Conservation (phyloP, 2,888 invertebrate genomes). For the Rosalia funebris region DNA sequence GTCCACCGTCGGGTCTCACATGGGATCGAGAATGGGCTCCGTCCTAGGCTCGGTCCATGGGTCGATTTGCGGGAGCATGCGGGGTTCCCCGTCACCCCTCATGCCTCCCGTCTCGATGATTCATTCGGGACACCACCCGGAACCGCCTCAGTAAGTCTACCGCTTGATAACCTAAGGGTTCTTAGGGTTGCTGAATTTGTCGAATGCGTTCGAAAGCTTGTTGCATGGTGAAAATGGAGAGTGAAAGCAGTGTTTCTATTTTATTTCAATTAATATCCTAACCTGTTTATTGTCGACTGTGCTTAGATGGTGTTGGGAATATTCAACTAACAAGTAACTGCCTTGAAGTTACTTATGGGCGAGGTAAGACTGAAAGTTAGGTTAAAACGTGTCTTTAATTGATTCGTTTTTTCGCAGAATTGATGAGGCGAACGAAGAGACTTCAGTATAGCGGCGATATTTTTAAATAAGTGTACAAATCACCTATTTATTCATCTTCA, state of each 20-base stretch:
- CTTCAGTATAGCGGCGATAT: slow-evolving; percentile 54
- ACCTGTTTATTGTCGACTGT: slow-evolving; percentile 31
- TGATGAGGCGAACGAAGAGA: slow-evolving; percentile 60
- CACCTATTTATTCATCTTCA: slow-evolving; percentile 35
- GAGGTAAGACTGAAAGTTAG: slow-evolving; percentile 34
- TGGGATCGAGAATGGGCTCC: slow-evolving; percentile 61
- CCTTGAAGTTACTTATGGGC: slow-evolving; percentile 19
- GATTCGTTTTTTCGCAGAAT: slow-evolving; percentile 49
- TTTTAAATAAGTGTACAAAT: slow-evolving; percentile 44
- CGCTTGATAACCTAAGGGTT: neutral
- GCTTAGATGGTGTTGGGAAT: slow-evolving; percentile 64
- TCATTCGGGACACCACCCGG: slow-evolving; percentile 57
- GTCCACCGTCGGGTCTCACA: slow-evolving; percentile 58
- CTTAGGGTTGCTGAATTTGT: too few species aligned
- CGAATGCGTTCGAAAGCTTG: too few species aligned
- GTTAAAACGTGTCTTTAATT: slow-evolving; percentile 16
- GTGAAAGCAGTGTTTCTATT: neutral
- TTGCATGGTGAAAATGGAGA: too few species aligned
- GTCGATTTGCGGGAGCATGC: slow-evolving; percentile 59
- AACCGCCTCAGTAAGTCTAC: slow-evolving; percentile 59
- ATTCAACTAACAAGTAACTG: slow-evolving; percentile 59
- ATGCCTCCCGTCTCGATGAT: slow-evolving; percentile 61
- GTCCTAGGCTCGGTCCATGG: slow-evolving; percentile 60
- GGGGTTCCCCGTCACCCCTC: slow-evolving; percentile 61
- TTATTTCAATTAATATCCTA: slow-evolving; percentile 28